Evolutionary conservation across 2,888 invertebrate genomes (phyloP).

Genomic region (Agonopterix heracliana): DNA sequence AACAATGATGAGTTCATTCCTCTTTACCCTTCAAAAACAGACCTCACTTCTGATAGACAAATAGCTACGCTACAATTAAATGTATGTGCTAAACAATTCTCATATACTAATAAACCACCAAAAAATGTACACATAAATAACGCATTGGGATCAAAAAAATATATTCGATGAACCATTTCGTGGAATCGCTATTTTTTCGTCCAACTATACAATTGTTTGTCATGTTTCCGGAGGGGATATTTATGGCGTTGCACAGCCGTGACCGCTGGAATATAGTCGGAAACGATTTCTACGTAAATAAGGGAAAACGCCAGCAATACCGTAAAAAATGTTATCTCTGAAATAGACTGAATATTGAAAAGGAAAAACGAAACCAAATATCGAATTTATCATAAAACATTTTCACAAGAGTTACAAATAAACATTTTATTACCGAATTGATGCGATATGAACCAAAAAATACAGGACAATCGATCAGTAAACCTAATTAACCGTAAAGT

Average conservation of each 20-base stretch:
- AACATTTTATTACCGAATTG: too few relatives aligned
- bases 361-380: background rate
- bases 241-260: slow-evolving; percentile 42
- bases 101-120: too few relatives aligned
- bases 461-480: too few relatives aligned
- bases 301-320: slow-evolving; percentile 29
- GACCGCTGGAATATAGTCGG: slow-evolving; percentile 40
- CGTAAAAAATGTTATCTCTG: slow-evolving; percentile 15
- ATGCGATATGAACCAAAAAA: too few relatives aligned
- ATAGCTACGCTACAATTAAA: too few relatives aligned
- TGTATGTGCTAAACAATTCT: too few relatives aligned
- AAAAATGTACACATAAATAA: too few relatives aligned
- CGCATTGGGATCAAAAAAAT: background rate
- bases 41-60: too few relatives aligned
- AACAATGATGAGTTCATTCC: too few relatives aligned
- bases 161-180: slow-evolving; percentile 17
- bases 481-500: too few relatives aligned
- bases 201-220: slow-evolving; percentile 52
- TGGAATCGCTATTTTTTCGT: slow-evolving; percentile 39
- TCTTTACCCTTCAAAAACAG: too few relatives aligned
- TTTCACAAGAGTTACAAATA: background rate
- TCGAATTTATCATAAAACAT: background rate
- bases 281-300: slow-evolving; percentile 48
- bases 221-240: slow-evolving; percentile 50
- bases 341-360: slow-evolving; percentile 18